Conservation (phyloP, 2,888 invertebrate genomes). For the Synergus itoensis region DNA sequence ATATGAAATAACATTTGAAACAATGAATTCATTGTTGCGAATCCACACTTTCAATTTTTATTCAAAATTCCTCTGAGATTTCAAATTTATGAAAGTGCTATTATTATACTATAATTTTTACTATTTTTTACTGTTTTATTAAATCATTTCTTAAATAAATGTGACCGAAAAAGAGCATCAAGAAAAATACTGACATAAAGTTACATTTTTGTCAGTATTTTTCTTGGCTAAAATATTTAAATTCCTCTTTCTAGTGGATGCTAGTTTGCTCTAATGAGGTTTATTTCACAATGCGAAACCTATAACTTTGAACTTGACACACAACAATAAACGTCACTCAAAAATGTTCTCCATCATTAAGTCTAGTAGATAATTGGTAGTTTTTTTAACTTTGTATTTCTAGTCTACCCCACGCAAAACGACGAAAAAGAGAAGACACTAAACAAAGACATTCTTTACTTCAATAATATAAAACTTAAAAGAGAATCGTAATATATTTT, state of each 20-base stretch:
- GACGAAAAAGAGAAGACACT: neutral
- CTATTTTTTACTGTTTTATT: neutral
- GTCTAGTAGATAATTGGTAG: neutral
- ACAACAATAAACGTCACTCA: slow-evolving; percentile 27
- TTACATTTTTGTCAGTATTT: neutral
- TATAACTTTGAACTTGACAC: slow-evolving; percentile 5
- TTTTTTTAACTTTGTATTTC: neutral
- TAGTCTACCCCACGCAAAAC: neutral
- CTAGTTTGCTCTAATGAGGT: neutral
- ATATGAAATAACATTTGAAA: slow-evolving; percentile 16
- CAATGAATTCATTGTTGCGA: slow-evolving; percentile 8
- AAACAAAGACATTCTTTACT: neutral
- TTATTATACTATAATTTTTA: neutral
- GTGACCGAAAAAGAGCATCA: neutral
- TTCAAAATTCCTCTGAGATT: neutral
- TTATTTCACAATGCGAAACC: neutral
- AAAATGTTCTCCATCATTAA: neutral
- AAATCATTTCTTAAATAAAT: too few species aligned
- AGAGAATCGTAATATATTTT: too few species aligned
- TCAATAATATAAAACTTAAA: too few species aligned
- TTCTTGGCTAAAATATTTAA: neutral
- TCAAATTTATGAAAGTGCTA: neutral
- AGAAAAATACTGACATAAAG: neutral
- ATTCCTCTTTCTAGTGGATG: neutral
- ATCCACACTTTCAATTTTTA: neutral